A percentile compares a stretch with the other conserved stretches of the same genome.
These are phyloP conservation scores for Nematopogon swammerdamellus DNA, from an alignment of 2,888 invertebrate genomes.

Conservation along the genomic window DNA sequence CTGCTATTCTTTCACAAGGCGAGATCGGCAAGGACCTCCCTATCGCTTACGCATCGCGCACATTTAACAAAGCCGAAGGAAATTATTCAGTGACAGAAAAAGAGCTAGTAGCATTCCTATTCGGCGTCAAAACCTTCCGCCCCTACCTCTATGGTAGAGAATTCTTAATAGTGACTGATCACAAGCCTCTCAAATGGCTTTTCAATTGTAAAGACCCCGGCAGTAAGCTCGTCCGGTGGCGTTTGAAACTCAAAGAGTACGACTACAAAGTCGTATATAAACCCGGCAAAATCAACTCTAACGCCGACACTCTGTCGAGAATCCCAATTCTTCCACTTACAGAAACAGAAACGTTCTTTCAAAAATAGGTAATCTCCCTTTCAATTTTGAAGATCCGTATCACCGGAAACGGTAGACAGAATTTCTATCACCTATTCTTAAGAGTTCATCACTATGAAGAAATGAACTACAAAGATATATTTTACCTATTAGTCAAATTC, in stretches of 20 bases:
- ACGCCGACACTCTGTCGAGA: slow-evolving; percentile 10
- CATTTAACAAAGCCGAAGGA: slow-evolving; percentile 14
- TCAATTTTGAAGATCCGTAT: no score
- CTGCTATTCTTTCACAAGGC: slow-evolving; percentile 15
- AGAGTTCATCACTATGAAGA: no score
- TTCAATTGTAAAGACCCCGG: slow-evolving; percentile 15
- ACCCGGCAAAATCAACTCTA: slow-evolving; percentile 12
- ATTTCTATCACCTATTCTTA: no score
- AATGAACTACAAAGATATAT: not conserved
- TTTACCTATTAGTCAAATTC: no score
- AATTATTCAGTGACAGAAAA: slow-evolving; percentile 17
- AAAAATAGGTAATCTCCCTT: no score
- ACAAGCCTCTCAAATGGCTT: slow-evolving; percentile 17
- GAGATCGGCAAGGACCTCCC: slow-evolving; percentile 13
- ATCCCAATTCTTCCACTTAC: not conserved
- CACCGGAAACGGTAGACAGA: no score
- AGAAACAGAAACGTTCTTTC: no score
- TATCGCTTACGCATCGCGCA: slow-evolving; percentile 18
- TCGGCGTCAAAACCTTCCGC: slow-evolving; percentile 15
- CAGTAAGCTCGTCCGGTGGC: slow-evolving; percentile 17
- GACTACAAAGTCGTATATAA: slow-evolving; percentile 17
- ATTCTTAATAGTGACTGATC: slow-evolving; percentile 16
- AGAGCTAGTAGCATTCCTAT: slow-evolving; percentile 17
- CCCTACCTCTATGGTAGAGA: slow-evolving; percentile 18
- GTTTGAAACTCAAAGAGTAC: slow-evolving; percentile 17